Evolutionary conservation across 2,888 invertebrate genomes (phyloP).

Genomic region (Notodromas monacha): DNA sequence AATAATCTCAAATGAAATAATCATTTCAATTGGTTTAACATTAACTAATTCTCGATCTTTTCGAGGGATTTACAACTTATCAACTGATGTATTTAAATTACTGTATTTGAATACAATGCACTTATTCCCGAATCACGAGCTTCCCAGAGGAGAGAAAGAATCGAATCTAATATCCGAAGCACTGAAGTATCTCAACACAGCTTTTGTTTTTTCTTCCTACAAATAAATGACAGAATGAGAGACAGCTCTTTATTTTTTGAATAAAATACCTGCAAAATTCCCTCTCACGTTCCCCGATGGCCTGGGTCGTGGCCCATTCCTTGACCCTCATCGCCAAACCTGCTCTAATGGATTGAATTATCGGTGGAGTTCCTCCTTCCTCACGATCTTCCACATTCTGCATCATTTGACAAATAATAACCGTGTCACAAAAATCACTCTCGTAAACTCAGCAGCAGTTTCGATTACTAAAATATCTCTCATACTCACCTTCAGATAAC

Average conservation of each 20-base stretch:
- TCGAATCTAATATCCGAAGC: no score
- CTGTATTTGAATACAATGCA: neutral
- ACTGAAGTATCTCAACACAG: no score
- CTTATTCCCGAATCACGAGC: neutral
- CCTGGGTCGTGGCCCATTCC: constrained; percentile 36
- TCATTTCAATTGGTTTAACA: no score
- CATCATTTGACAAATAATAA: constrained; percentile 13
- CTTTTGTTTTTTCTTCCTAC: no score
- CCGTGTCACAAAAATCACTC: constrained; percentile 6
- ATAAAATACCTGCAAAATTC: constrained; percentile 11
- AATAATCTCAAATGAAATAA: no score
- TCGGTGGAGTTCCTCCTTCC: constrained; percentile 36
- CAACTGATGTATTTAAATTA: no score
- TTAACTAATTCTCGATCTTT: no score
- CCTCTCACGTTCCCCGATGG: constrained; percentile 25
- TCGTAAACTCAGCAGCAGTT: no score
- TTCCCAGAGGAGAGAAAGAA: constrained; percentile 6
- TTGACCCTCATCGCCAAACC: constrained; percentile 57
- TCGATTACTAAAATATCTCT: no score
- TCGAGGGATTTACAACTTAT: no score
- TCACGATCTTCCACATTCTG: constrained; percentile 28
- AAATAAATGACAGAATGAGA: no score
- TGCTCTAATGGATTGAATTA: constrained; percentile 45
- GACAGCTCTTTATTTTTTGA: no score
- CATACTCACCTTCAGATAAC: constrained; percentile 22